Percentiles rank a stretch among this genome's conserved stretches.
phyloP scores from a whole-genome alignment of 2,797 vertebrate species.

The Vultur gryphus region DNA sequence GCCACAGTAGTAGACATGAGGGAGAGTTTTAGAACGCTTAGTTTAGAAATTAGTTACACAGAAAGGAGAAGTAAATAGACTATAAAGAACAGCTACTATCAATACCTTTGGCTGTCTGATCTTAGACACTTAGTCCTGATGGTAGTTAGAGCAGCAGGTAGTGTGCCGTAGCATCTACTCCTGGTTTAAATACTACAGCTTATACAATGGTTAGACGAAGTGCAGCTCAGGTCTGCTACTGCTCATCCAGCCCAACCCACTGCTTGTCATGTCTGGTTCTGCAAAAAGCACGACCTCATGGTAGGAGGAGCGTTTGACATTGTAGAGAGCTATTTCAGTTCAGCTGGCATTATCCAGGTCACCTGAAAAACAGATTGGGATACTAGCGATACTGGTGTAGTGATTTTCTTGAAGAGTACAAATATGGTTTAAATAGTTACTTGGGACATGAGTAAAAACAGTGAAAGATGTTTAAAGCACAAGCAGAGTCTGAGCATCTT shows the following conservation, averaged over 20 bases:
- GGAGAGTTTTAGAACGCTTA: neutral
- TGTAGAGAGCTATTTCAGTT: neutral
- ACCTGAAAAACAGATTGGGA: neutral
- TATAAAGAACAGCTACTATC: neutral
- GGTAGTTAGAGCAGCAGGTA: neutral
- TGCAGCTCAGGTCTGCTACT: neutral
- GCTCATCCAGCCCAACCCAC: neutral
- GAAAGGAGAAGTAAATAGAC: neutral
- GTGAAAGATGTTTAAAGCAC: neutral
- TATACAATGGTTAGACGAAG: neutral
- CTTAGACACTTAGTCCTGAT: neutral
- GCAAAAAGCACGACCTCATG: neutral
- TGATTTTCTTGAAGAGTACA: neutral
- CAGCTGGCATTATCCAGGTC: neutral
- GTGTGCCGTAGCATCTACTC: neutral
- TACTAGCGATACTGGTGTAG: neutral
- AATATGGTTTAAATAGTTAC: slow-evolving; percentile 1
- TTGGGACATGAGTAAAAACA: neutral
- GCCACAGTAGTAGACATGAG: neutral
- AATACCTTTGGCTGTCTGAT: neutral
- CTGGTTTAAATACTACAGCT: neutral
- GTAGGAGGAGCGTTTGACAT: neutral
- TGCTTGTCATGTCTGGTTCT: neutral
- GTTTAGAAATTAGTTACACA: neutral
- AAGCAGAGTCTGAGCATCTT: neutral